A percentile compares a stretch with the other conserved stretches of the same genome.
These are phyloP conservation scores for Heterotis niloticus DNA, from an alignment of 2,113 vertebrate genomes.

Conservation along the genomic window DNA sequence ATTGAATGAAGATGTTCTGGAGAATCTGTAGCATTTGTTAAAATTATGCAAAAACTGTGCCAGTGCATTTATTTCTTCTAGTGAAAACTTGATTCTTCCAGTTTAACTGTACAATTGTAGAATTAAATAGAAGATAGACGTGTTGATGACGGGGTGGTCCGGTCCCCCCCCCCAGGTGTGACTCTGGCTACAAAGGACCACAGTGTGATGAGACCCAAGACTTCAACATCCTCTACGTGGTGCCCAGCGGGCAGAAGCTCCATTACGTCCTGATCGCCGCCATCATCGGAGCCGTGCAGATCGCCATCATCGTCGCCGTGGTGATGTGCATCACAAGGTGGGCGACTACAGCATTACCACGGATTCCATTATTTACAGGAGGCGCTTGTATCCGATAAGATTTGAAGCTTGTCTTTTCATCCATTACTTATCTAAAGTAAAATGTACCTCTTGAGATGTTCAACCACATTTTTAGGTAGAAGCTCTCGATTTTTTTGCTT, in stretches of 20 bases:
- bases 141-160: not conserved
- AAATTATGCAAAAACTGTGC: no score
- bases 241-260: slow-evolving; percentile 92
- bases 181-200: slow-evolving; percentile 84
- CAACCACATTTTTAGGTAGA: not conserved
- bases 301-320: slow-evolving; percentile 91
- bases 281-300: slow-evolving; percentile 93
- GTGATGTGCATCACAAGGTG: slow-evolving; percentile 97
- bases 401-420: not conserved
- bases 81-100: no score
- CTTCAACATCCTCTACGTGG: slow-evolving; percentile 94
- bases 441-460: not conserved
- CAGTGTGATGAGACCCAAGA: slow-evolving; percentile 90
- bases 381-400: no score
- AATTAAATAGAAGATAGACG: not conserved
- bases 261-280: slow-evolving; percentile 94
- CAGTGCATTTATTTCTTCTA: no score
- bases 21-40: no score
- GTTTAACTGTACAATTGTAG: no score
- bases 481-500: not conserved
- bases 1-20: no score
- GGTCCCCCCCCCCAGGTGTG: slow-evolving; percentile 69
- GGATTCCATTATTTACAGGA: not conserved
- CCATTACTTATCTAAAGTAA: not conserved
- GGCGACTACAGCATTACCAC: slow-evolving; percentile 19